phyloP scores from a whole-genome alignment of 2,888 invertebrate species.

The Cephus spinipes region DNA sequence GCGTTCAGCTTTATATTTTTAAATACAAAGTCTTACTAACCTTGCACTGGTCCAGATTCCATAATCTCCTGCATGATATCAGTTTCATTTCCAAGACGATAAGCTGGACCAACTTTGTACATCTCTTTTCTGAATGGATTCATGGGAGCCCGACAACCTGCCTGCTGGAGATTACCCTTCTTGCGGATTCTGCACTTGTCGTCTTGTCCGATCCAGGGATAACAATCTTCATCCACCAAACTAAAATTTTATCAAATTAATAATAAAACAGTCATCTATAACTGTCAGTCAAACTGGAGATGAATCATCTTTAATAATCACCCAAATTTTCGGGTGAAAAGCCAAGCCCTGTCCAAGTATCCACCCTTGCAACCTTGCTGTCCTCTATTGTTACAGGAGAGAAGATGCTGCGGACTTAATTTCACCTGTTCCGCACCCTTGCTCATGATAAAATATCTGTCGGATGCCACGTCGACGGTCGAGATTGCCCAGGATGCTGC shows the following conservation, averaged over 20 bases:
- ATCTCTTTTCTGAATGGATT: slow-evolving; percentile 71
- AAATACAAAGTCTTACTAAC: slow-evolving; percentile 62
- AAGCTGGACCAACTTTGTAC: slow-evolving; percentile 82
- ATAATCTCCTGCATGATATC: slow-evolving; percentile 94
- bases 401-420: slow-evolving; percentile 86
- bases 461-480: slow-evolving; percentile 83
- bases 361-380: slow-evolving; percentile 90
- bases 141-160: slow-evolving; percentile 70
- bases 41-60: slow-evolving; percentile 93
- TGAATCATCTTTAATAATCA: slow-evolving; percentile 55
- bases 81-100: slow-evolving; percentile 78
- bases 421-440: slow-evolving; percentile 79
- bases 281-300: slow-evolving; percentile 9
- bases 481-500: slow-evolving; percentile 95
- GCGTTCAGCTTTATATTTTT: not conserved
- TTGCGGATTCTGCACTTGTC: slow-evolving; percentile 76
- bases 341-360: slow-evolving; percentile 92
- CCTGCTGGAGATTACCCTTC: slow-evolving; percentile 64
- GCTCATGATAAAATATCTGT: slow-evolving; percentile 87
- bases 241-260: slow-evolving; percentile 67
- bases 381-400: slow-evolving; percentile 85
- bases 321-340: slow-evolving; percentile 84
- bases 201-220: slow-evolving; percentile 78
- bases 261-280: slow-evolving; percentile 17
- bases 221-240: slow-evolving; percentile 86